phyloP scores from a whole-genome alignment of 2,888 invertebrate genomes.

The Amphipyra berbera region DNA sequence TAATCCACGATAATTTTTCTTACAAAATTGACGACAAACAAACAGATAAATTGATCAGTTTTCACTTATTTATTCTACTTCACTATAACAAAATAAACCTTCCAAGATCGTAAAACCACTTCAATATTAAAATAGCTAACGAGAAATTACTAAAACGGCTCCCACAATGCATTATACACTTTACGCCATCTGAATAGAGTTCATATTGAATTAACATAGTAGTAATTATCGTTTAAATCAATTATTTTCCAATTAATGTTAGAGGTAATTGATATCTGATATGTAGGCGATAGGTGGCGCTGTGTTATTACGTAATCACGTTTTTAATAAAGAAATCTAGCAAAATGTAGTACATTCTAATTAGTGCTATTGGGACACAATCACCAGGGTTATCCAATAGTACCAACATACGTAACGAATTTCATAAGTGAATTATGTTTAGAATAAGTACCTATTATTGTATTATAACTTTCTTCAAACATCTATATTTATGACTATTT shows the following conservation, averaged over 20 bases:
- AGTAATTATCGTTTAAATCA: slow-evolving; percentile 70
- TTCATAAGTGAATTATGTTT: slow-evolving; percentile 1
- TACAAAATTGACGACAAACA: too few relatives aligned
- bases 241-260: slow-evolving; percentile 77
- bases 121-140: slow-evolving; percentile 31
- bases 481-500: too few relatives aligned
- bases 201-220: slow-evolving; percentile 50
- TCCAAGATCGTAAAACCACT: slow-evolving; percentile 15
- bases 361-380: slow-evolving; percentile 19
- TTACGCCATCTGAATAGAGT: slow-evolving; percentile 42
- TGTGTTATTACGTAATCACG: slow-evolving; percentile 40
- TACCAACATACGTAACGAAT: slow-evolving; percentile 6
- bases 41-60: slow-evolving; percentile 1
- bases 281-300: slow-evolving; percentile 47
- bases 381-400: not conserved
- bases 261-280: slow-evolving; percentile 47
- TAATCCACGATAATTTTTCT: too few relatives aligned
- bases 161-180: slow-evolving; percentile 28
- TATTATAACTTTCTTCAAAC: too few relatives aligned
- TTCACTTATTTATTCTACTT: slow-evolving; percentile 8
- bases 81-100: slow-evolving; percentile 19
- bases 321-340: slow-evolving; percentile 43
- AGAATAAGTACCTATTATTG: too few relatives aligned
- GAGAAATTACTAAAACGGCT: slow-evolving; percentile 14
- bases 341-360: slow-evolving; percentile 40